Evolutionary conservation across 1,140 invertebrate genomes (phyloP), one percentile per base, ranked within the genome.

Genomic region (Apis cerana): DNA sequence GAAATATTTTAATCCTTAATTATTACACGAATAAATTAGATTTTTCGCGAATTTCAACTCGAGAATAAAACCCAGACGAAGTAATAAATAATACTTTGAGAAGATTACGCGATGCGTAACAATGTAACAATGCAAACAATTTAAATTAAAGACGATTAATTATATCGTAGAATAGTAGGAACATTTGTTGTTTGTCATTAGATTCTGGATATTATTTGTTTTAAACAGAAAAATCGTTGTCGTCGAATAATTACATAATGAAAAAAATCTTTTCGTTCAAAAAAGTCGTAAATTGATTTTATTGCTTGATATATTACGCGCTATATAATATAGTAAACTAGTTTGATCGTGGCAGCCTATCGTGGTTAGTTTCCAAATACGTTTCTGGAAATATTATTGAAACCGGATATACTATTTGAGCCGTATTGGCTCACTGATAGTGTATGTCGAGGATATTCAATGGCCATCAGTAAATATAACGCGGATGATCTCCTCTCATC

Each of bases 341-440:
- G 8, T 50, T 58, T 19, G 43, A 75, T 75, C 23, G 9, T 19
- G 62, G 7, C 56, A 52, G 17, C 10, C 50, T 11, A 75, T 27
- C 50, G 50, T 21, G 71, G 52, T 52, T 68, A 68, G 62, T 81
- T 81, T 52, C 43, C 62, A 68, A 67, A 75, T 65, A 68, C 62
- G 52, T 59, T 68, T 75, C 64, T 50, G 43, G 64, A 75, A 81
- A 81, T 76, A 68, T 64, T 80, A 76, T 76, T n/a, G 43, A 33
- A 76, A 15, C 43, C 62, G 80, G 43, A 76, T 81, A 52, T 68
- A n/a, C 21, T 59, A 61, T 76, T 68, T 54, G 23, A 68, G 64
- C 15, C 43, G 13, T 58, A 68, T 68, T 68, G 19, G 43, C 10
- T 9, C 11, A 50, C 15, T 12, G 54, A 81, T 76, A 67, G 54